A percentile compares a stretch with the other conserved stretches of the same genome.
phyloP scores from a whole-genome alignment of 2,113 vertebrate genomes.

The Platycercus adscitus region DNA sequence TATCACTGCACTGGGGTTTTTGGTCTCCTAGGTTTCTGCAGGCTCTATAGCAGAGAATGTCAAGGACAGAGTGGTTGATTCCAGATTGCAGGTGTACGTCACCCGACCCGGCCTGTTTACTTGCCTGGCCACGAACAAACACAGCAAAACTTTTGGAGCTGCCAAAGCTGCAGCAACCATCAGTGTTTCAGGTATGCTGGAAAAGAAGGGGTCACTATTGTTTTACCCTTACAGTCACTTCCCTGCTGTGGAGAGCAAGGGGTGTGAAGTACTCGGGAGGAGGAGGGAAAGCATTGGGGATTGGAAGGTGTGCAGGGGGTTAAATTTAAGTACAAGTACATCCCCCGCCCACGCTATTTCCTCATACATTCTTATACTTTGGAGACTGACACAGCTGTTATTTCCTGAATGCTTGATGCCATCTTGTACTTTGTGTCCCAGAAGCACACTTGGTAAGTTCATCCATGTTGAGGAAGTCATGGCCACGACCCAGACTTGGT shows the following conservation, averaged over 20 bases:
- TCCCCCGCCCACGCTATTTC: background rate
- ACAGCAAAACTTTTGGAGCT: conserved; percentile 88
- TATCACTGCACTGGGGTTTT: background rate
- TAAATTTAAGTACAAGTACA: background rate
- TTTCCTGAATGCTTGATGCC: conserved; percentile 20
- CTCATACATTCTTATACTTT: conserved; percentile 16
- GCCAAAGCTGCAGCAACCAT: conserved; percentile 90
- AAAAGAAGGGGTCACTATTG: background rate
- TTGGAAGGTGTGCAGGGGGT: background rate
- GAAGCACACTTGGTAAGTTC: conserved; percentile 50
- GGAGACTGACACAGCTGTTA: conserved; percentile 3
- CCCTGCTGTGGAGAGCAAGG: background rate
- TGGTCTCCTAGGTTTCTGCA: conserved; percentile 80
- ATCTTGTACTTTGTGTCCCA: conserved; percentile 46
- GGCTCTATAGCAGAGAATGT: conserved; percentile 89
- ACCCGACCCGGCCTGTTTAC: conserved; percentile 92
- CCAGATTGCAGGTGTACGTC: conserved; percentile 84
- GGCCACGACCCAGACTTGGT: background rate
- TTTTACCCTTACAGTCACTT: background rate
- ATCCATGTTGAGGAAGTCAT: conserved; percentile 42
- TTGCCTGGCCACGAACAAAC: conserved; percentile 91
- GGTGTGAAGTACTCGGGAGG: background rate
- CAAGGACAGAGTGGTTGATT: conserved; percentile 86
- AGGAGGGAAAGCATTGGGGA: background rate
- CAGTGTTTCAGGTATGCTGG: conserved; percentile 85